phyloP scores from a whole-genome alignment of 2,113 vertebrate genomes.

The Sterna hirundo region DNA sequence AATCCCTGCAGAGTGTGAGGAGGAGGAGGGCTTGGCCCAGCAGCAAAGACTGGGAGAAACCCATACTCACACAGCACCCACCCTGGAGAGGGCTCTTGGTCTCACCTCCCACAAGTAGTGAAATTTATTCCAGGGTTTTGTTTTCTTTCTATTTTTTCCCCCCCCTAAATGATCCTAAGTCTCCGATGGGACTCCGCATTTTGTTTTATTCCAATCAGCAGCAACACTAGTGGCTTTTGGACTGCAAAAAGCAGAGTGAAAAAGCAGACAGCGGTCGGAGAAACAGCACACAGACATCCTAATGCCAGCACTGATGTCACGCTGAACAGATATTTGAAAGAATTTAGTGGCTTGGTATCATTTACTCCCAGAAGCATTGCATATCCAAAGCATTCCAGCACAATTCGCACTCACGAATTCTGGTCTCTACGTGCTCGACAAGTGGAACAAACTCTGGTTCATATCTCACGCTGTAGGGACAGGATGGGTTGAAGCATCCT shows the following conservation, averaged over 20 bases:
- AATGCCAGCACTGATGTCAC: constrained; percentile 49
- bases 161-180: not conserved
- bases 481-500: not conserved
- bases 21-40: not conserved
- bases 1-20: not conserved
- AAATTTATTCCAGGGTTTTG: not conserved
- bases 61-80: fast-evolving
- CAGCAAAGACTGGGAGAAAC: not conserved
- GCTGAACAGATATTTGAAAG: not conserved
- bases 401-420: not conserved
- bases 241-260: constrained; percentile 11
- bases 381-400: not conserved
- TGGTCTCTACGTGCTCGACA: not conserved
- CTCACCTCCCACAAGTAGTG: not conserved
- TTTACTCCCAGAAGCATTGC: constrained; percentile 7
- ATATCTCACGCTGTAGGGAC: not conserved
- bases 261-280: constrained; percentile 34
- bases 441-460: not conserved
- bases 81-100: not conserved
- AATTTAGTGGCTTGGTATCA: not conserved
- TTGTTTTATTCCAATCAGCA: not conserved
- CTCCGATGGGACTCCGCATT: not conserved
- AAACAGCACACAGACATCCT: not conserved
- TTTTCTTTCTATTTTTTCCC: not conserved
- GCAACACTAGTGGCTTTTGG: not conserved